These are phyloP conservation scores for Sterrhoptilus dennistouni DNA, from an alignment of 2,113 vertebrate species.

Conservation along the genomic window DNA sequence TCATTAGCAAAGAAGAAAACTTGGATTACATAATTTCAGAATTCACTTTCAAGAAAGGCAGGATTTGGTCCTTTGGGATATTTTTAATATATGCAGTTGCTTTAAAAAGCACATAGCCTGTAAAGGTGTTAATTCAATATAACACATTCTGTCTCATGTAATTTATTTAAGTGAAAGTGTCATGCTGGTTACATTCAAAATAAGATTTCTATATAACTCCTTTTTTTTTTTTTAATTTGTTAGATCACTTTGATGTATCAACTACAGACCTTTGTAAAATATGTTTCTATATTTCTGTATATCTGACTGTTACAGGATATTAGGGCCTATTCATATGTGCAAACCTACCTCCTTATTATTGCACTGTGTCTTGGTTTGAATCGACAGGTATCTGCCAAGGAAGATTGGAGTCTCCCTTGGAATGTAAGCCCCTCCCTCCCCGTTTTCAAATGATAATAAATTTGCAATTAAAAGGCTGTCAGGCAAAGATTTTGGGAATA, in stretches of 20 bases:
- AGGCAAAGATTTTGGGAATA: too few relatives aligned
- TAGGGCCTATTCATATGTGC: not conserved
- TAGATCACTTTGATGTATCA: not conserved
- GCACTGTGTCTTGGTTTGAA: not conserved
- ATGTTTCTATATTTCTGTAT: not conserved
- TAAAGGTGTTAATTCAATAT: constrained; percentile 58
- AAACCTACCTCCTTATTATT: not conserved
- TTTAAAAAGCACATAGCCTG: constrained; percentile 57
- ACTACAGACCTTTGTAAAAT: not conserved
- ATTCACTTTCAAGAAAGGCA: not conserved
- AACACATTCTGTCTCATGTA: constrained; percentile 48
- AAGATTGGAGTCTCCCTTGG: too few relatives aligned
- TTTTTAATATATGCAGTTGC: constrained; percentile 5
- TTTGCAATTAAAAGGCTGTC: too few relatives aligned
- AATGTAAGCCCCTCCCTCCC: too few relatives aligned
- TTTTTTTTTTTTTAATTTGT: not conserved
- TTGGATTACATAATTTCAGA: not conserved
- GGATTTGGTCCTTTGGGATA: not conserved
- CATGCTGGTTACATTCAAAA: constrained; percentile 37
- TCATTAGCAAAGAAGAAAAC: not conserved
- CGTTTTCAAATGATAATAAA: too few relatives aligned
- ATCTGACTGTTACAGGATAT: not conserved
- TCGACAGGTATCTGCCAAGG: too few relatives aligned
- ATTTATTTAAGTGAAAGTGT: constrained; percentile 56
- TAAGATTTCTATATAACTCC: constrained; percentile 28